These are phyloP conservation scores for Nomada hirtipes DNA, from an alignment of 2,888 invertebrate species.

Conservation along the genomic window DNA sequence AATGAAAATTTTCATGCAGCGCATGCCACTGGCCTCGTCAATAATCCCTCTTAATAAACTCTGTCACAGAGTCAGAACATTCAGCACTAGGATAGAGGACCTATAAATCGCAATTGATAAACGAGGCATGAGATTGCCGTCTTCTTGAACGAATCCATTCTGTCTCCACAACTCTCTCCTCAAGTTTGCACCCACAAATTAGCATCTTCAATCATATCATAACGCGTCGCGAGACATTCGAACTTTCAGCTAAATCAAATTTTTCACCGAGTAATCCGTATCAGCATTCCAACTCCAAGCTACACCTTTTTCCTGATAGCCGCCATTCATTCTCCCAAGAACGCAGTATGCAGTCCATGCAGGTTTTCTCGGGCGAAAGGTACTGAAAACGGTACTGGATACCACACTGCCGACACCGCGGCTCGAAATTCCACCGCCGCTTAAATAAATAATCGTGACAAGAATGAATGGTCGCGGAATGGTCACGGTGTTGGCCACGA, in stretches of 20 bases:
- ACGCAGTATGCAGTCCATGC: not conserved
- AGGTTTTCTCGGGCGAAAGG: slow-evolving; percentile 32
- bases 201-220: no score
- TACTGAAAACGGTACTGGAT: slow-evolving; percentile 27
- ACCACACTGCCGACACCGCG: not conserved
- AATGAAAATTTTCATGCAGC: no score
- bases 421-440: not conserved
- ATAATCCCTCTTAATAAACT: no score
- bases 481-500: slow-evolving; percentile 27
- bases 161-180: not conserved
- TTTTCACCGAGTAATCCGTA: not conserved
- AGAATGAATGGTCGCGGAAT: slow-evolving; percentile 5
- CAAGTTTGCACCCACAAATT: not conserved
- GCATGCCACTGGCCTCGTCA: no score
- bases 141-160: not conserved
- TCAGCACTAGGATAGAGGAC: not conserved
- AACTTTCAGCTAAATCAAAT: no score
- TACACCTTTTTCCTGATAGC: not conserved
- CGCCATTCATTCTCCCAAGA: not conserved
- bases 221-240: no score
- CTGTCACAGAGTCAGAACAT: not conserved
- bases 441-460: slow-evolving; percentile 20
- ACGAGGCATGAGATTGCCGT: not conserved
- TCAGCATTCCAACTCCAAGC: not conserved
- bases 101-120: slow-evolving; percentile 1